These are phyloP conservation scores for Phalacrocorax pelagicus DNA, from an alignment of 2,113 vertebrate species.

Conservation along the genomic window DNA sequence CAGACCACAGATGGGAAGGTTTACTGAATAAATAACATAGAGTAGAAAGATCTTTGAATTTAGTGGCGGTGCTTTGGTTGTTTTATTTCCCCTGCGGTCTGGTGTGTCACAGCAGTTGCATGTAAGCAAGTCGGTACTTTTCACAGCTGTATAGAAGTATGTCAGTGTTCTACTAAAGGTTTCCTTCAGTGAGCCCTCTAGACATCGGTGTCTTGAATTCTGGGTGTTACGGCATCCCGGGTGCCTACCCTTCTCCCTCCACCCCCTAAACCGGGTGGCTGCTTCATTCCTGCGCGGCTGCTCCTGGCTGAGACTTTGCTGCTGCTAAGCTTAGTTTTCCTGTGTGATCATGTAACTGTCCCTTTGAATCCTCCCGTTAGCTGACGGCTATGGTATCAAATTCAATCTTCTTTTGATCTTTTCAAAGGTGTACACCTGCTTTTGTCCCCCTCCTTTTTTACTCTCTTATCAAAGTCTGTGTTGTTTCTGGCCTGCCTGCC, in stretches of 20 bases:
- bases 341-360: background rate
- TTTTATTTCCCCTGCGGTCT: background rate
- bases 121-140: background rate
- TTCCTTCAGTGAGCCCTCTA: background rate
- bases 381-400: background rate
- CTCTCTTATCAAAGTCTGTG: background rate
- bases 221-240: rapidly evolving
- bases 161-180: background rate
- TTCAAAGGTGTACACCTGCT: background rate
- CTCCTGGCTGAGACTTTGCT: background rate
- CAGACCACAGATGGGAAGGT: background rate
- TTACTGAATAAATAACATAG: background rate
- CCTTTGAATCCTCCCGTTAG: background rate
- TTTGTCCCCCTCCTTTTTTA: background rate
- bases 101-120: background rate
- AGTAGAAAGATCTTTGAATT: background rate
- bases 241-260: background rate
- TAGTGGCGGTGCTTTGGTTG: rapidly evolving
- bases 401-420: background rate
- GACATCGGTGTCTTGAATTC: rapidly evolving
- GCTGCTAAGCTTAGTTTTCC: background rate
- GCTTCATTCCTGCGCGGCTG: background rate
- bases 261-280: no score
- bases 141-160: background rate
- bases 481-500: background rate